Evolutionary conservation across 92 coral and sea anemone genomes (phyloP).

Genomic region (Zoanthus gigantus): DNA sequence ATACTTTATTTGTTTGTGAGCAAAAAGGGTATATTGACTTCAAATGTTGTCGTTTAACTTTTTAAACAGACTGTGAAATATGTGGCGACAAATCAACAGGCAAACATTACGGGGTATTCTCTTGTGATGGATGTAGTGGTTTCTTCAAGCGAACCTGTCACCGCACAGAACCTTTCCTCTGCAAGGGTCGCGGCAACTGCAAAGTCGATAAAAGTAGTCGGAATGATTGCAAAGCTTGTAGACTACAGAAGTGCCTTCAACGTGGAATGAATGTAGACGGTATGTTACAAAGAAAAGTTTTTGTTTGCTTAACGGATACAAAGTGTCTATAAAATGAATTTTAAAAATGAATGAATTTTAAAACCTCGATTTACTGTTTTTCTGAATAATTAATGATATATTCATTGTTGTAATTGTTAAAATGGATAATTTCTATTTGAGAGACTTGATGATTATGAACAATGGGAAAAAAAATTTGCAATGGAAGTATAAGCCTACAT

Average conservation of each 20-base stretch:
- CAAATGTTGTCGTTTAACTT: background rate
- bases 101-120: constrained; percentile 94
- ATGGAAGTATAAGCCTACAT: no score
- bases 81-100: constrained; percentile 97
- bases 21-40: background rate
- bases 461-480: no score
- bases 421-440: no score
- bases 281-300: constrained; percentile 24
- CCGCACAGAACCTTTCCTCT: constrained; percentile 91
- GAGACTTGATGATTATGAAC: no score
- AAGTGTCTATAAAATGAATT: no score
- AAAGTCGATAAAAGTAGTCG: constrained; percentile 92
- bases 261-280: constrained; percentile 96
- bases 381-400: no score
- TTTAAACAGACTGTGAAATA: constrained; percentile 81
- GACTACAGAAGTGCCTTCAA: constrained; percentile 86
- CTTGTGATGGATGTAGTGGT: constrained; percentile 99
- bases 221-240: constrained; percentile 94
- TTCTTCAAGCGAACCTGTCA: constrained; percentile 96
- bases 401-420: no score
- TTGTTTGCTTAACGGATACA: no score
- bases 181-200: constrained; percentile 82
- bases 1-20: no score
- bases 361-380: no score
- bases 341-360: no score